Base-by-base conservation (phyloP, 1,140 invertebrate genomes). In the Mercenaria mercenaria region DNA sequence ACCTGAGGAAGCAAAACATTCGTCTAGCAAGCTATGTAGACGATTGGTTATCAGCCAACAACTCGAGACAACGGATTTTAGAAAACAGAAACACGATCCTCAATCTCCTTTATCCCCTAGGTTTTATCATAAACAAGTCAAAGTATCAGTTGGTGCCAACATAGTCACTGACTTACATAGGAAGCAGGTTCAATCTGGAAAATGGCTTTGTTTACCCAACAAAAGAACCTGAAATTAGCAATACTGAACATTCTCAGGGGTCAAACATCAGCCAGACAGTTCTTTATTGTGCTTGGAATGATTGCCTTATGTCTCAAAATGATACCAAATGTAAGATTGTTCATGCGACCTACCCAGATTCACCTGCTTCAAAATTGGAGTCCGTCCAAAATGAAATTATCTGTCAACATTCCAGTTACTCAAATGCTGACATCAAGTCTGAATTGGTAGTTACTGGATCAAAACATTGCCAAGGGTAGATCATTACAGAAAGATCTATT, bases 321-420 rank as follows among this genome's bases (percentile, higher is more conserved):
- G 2, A 79, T 87, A 1, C 84, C 69, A 74, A 87, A 87, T 61
- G 47, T 69, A 0, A n/a, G 88, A 20, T 50, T 84, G 29, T 67
- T 77, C 32, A 84, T 90, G 80, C 74, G 80, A 84, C 67, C 88
- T 32, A 79, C 84, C 41, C 88, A 90, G 50, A 41, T 90, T 11
- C 37, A 90, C 69, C 52, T 85, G 10, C 56, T 90, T 4, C 18
- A 79, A 10, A 34, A 50, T 61, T 90, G 81, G 82, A 90, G 34
- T 56, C 80, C 89, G 41, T 47, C 47, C 3, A 13, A 11, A 74
- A 85, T 69, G 67, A 32, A 69, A 18, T 32, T 85, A 8, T 43
- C 61, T 10, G n/a, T 72, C 0, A 1, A 67, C 13, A 64, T 87
- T 26, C 47, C 50, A 26, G 37, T 88, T 43, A 79, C 72, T 67